Conservation (phyloP, 2,888 invertebrate species). For the Tetranychus piercei region DNA sequence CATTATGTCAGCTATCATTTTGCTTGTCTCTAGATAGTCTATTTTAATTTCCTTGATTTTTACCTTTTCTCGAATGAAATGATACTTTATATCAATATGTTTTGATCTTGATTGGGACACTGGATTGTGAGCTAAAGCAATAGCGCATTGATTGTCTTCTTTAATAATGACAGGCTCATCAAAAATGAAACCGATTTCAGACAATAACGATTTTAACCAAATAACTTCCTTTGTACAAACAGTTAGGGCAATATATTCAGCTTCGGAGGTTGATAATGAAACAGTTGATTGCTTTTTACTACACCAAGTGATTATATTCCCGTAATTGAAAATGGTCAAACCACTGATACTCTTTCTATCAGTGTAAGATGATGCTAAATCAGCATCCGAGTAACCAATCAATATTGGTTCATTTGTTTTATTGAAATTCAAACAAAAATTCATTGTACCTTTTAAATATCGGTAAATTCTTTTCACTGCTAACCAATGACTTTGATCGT, state of each 20-base stretch:
- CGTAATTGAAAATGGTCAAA: slow-evolving; percentile 20
- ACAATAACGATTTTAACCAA: slow-evolving; percentile 13
- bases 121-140: slow-evolving; percentile 25
- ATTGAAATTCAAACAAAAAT: slow-evolving; percentile 2
- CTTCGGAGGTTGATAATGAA: slow-evolving; percentile 20
- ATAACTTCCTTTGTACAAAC: slow-evolving; percentile 15
- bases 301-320: slow-evolving; percentile 16
- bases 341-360: too few species aligned
- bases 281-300: slow-evolving; percentile 20
- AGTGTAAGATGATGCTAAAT: slow-evolving; percentile 25
- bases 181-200: slow-evolving; percentile 7
- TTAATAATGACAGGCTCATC: background rate
- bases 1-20: slow-evolving; percentile 27
- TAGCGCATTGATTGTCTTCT: slow-evolving; percentile 26
- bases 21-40: slow-evolving; percentile 21
- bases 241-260: slow-evolving; percentile 20
- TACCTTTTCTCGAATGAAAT: slow-evolving; percentile 22
- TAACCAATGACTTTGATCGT: slow-evolving; percentile 13
- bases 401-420: background rate
- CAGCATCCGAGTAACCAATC: slow-evolving; percentile 23
- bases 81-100: slow-evolving; percentile 25
- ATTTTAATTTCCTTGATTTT: slow-evolving; percentile 20
- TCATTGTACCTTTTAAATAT: slow-evolving; percentile 15
- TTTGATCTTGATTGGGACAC: slow-evolving; percentile 25
- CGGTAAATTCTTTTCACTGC: slow-evolving; percentile 10